Evolutionary conservation across 2,113 vertebrate species (phyloP).

Genomic region (Ptyas mucosa): DNA sequence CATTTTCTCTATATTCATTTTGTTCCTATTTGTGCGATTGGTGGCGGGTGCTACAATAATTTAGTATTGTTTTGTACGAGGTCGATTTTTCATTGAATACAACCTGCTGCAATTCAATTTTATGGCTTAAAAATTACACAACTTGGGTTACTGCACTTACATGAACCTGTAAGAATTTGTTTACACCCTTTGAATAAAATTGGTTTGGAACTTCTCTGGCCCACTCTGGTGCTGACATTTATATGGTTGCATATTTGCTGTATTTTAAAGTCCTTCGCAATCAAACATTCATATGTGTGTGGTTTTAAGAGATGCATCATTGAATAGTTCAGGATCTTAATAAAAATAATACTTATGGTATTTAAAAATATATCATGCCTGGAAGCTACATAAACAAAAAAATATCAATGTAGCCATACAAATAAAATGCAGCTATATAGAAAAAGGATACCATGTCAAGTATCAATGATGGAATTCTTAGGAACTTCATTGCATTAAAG

Average conservation of each 20-base stretch:
- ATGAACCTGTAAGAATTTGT: conserved; percentile 4
- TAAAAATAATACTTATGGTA: background rate
- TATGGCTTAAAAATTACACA: background rate
- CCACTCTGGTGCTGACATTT: background rate
- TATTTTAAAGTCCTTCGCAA: background rate
- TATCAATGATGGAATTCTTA: background rate
- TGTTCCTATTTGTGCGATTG: background rate
- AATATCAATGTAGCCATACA: background rate
- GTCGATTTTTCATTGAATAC: conserved; percentile 1
- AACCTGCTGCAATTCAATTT: background rate
- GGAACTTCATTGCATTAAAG: background rate
- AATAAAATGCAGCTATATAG: background rate
- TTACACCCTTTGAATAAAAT: background rate
- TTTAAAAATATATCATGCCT: background rate
- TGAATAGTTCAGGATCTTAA: background rate
- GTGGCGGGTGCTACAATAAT: background rate
- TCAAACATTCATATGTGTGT: background rate
- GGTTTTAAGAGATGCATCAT: background rate
- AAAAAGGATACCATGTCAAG: background rate
- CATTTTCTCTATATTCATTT: conserved; percentile 4
- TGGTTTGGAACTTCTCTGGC: background rate
- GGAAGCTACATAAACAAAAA: background rate
- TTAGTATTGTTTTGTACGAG: background rate
- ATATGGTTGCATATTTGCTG: background rate
- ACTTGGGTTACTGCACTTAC: background rate